Conservation (phyloP, 1,140 invertebrate species). For the Caenorhabditis briggsae region DNA sequence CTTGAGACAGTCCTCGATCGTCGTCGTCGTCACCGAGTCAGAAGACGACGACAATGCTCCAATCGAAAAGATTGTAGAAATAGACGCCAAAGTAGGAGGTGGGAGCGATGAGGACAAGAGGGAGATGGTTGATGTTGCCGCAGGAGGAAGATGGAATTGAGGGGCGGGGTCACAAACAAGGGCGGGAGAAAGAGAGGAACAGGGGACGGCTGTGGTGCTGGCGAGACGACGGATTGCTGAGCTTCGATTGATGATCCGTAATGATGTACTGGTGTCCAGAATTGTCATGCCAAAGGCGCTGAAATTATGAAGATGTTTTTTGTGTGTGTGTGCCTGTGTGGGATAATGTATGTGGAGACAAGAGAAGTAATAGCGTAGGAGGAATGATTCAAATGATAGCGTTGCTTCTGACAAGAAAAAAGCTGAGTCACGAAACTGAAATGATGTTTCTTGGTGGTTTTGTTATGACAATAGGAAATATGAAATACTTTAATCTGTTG, state of each 20-base stretch:
- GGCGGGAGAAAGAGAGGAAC: background rate
- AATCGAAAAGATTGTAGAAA: conserved; percentile 26
- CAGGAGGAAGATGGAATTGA: background rate
- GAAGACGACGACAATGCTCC: conserved; percentile 11
- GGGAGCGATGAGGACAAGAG: background rate
- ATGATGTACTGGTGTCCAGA: background rate
- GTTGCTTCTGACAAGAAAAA: background rate
- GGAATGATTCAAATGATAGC: background rate
- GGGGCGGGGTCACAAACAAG: conserved; percentile 51
- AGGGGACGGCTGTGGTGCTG: background rate
- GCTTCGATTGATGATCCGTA: conserved; percentile 31
- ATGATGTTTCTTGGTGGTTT: background rate
- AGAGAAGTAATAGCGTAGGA: conserved; percentile 24
- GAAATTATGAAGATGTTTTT: background rate
- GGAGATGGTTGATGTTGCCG: background rate
- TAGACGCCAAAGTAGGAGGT: background rate
- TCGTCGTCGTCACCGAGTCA: background rate
- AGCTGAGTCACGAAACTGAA: conserved; percentile 1
- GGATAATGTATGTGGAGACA: too few species aligned
- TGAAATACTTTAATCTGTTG: background rate
- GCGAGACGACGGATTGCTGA: conserved; percentile 48
- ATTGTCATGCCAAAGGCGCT: conserved; percentile 51
- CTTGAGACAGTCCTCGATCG: background rate
- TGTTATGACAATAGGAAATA: background rate
- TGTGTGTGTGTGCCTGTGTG: too few species aligned